Percentiles rank a stretch among this genome's conserved stretches.
These are phyloP conservation scores for Oscheius sp. DNA, from an alignment of 2,888 invertebrate genomes.

Conservation along the genomic window DNA sequence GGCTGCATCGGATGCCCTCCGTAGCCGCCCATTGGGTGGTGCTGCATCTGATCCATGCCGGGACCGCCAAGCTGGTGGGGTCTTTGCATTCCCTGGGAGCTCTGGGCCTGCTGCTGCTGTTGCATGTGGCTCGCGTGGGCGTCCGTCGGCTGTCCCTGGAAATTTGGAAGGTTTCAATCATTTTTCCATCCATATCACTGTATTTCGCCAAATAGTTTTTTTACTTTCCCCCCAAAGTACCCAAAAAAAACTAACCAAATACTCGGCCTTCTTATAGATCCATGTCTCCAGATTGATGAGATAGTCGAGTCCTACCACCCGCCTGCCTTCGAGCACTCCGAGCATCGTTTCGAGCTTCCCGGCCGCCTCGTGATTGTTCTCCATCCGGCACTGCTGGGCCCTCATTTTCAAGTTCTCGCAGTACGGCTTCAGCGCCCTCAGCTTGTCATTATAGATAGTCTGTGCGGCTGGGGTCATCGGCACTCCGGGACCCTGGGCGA, in stretches of 20 bases:
- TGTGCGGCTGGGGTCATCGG: slow-evolving; percentile 48
- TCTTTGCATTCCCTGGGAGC: slow-evolving; percentile 18
- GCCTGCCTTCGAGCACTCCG: slow-evolving; percentile 59
- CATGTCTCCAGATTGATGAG: slow-evolving; percentile 60
- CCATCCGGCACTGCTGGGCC: slow-evolving; percentile 47
- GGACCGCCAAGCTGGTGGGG: slow-evolving; percentile 39
- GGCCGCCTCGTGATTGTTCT: slow-evolving; percentile 56
- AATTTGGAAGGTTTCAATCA: not conserved
- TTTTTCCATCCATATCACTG: no score
- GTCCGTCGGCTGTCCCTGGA: not conserved
- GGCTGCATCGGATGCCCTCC: slow-evolving; percentile 20
- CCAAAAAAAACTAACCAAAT: slow-evolving; percentile 42
- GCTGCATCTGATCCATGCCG: slow-evolving; percentile 17
- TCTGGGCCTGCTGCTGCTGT: not conserved
- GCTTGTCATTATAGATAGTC: slow-evolving; percentile 49
- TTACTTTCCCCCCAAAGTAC: not conserved
- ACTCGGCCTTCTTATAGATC: slow-evolving; percentile 61
- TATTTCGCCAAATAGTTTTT: not conserved
- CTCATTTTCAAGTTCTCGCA: slow-evolving; percentile 54
- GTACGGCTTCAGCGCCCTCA: slow-evolving; percentile 47
- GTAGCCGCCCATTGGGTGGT: slow-evolving; percentile 8
- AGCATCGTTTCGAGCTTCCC: slow-evolving; percentile 60
- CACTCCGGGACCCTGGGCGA: slow-evolving; percentile 19
- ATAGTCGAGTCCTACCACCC: slow-evolving; percentile 60
- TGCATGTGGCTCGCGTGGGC: slow-evolving; percentile 1